Base-by-base conservation (phyloP, 2,797 vertebrate species). In the Myotis findleyi region DNA sequence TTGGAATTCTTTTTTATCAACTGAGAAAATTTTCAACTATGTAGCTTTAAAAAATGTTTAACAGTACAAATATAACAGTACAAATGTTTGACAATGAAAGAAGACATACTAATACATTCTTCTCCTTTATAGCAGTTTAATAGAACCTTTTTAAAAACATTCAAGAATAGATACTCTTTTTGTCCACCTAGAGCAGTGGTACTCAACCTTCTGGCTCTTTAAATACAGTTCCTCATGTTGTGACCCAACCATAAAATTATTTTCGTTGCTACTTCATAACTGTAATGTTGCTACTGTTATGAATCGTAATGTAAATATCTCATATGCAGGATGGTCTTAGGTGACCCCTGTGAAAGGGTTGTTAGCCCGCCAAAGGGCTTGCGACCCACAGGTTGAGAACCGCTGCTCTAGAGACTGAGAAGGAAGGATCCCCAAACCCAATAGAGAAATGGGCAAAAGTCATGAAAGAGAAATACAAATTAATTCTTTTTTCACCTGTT, bases 61-160 rank as follows among this genome's bases (percentile, higher is more conserved):
- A 30, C 6, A 38, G 38, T 38, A 38, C 38, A 38, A 38, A 38
- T n/a, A 55, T 41, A 87, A 88, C 64, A 68, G 53, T 84, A 88
- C 55, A 82, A 82, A 68, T 94, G 53, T 71, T 82, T 85, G 62
- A 66, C 75, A 83, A 14, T 77, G 88, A 93, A 80, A 71, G 73
- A 87, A 75, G 8, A 44, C 13, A 27, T 83, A 49, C 23, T 79
- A 73, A 89, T 71, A 44, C 23, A 62, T 76, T 79, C 11, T 92
- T 73, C 30, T 4, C 71, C 23, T 72, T 51, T 72, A 55, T 27
- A 75, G 55, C 51, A 44, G 59, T 69, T 87, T 68, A 81, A 14
- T 86, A 36, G 55, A 51, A 49, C 68, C 36, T 69, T 93, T 87
- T 53, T 5, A 7, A 73, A 80, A 91, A 81, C 16, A 81, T 66